Conservation (phyloP, 2,113 vertebrate species). For the Tiliqua scincoides region DNA sequence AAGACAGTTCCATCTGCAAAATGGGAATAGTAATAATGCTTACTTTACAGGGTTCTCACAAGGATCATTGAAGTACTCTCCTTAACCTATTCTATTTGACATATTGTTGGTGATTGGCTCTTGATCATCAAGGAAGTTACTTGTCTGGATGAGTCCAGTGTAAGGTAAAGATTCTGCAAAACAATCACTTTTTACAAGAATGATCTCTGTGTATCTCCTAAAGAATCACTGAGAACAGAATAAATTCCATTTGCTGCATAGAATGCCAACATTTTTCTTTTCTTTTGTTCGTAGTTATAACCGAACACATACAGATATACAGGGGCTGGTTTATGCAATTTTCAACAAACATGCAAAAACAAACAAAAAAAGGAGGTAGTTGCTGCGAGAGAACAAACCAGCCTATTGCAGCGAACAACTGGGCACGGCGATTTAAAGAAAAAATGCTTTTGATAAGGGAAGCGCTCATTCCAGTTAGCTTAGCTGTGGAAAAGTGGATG, state of each 20-base stretch:
- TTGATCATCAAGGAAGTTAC: not conserved
- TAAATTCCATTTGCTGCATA: not conserved
- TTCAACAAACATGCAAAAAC: conserved; percentile 5
- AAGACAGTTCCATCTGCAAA: not conserved
- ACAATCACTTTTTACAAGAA: conserved; percentile 5
- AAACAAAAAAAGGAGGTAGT: not conserved
- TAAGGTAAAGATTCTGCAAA: not conserved
- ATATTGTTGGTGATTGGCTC: not conserved
- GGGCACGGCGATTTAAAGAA: not conserved
- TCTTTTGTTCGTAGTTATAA: not conserved
- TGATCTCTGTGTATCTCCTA: not conserved
- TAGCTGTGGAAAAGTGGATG: conserved; percentile 20
- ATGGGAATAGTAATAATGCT: not conserved
- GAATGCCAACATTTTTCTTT: not conserved
- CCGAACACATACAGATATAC: conserved; percentile 6
- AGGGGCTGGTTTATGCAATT: conserved; percentile 5
- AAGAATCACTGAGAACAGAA: accelerated
- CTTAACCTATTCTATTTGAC: conserved; percentile 22
- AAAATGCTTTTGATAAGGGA: conserved; percentile 30
- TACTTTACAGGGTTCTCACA: not conserved
- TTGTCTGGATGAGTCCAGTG: conserved; percentile 2
- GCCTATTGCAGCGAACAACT: conserved; percentile 25
- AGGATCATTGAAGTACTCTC: not conserved
- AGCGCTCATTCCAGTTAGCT: conserved; percentile 16
- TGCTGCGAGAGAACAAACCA: conserved; percentile 16